Conservation (phyloP, 2,113 vertebrate species). For the Hassar affinis region DNA sequence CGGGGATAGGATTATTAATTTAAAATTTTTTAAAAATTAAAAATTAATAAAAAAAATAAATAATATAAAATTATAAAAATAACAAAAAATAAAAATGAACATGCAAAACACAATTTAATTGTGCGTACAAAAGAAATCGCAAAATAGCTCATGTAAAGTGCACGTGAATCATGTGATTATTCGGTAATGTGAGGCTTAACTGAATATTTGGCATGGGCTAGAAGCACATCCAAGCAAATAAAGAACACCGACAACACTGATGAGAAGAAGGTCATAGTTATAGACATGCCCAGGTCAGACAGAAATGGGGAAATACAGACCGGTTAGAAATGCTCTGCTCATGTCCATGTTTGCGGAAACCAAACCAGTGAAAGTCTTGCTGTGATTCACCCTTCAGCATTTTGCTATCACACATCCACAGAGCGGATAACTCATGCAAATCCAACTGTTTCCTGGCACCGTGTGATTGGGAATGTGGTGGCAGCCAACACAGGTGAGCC, state of each 20-base stretch:
- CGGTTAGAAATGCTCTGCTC: not conserved
- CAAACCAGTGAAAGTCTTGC: not conserved
- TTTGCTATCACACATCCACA: conserved; percentile 48
- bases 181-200: not conserved
- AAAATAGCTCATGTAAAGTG: not conserved
- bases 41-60: not conserved
- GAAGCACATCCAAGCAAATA: conserved; percentile 1
- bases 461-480: conserved; percentile 49
- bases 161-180: not conserved
- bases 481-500: conserved; percentile 48
- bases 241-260: conserved; percentile 2
- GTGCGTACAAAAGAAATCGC: not conserved
- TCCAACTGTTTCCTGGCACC: conserved; percentile 46
- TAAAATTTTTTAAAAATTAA: too few relatives aligned
- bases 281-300: conserved; percentile 21
- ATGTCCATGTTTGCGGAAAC: not conserved
- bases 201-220: too few relatives aligned
- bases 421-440: conserved; percentile 53
- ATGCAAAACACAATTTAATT: not conserved
- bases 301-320: not conserved
- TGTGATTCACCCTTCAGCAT: conserved; percentile 9
- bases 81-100: not conserved
- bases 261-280: conserved; percentile 6
- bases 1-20: too few relatives aligned
- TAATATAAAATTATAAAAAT: not conserved